Evolutionary conservation across 23 tunicate species (phyloP), one percentile per base, ranked within the genome.

Genomic region (Pegea sp.): DNA sequence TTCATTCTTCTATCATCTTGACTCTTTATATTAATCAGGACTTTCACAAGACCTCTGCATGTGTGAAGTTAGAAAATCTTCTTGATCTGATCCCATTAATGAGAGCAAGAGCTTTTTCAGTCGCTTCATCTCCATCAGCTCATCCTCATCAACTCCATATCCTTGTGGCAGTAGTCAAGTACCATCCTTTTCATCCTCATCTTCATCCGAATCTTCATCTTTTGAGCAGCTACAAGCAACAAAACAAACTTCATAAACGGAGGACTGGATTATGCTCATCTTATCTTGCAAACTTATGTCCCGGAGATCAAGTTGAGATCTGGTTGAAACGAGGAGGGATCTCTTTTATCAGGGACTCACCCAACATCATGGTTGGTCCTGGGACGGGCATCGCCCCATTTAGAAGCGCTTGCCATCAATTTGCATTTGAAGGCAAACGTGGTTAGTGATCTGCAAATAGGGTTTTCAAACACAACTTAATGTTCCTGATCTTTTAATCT

Each of bases 361-460:
- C 78, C 1, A 63, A 69, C 46, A 67, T 89, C 3, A 61, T 89
- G 81, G 57, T 89, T 2, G 98, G 98, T 11, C 98, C 98, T 16
- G 98, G 98, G 25, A 89, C 98, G 0, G 98, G 98, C 31, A 86
- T 89, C 3, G 98, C 98, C 28, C 98, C 98, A 30, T 77, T 89
- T 49, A 69, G 98, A 60, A 70, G 84, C 59, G 71, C 76, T 3
- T 72, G 71, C 5, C 86, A 84, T 55, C 76, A 84, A 56, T 30
- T 72, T 20, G 20, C 55, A 0, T 26, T 30, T 3, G 53, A 64
- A 30, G 52, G 29, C 18, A 22, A 49, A 0, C 29, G 48, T 1
- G 76, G 76, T 69, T 16, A 38, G 16, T 38, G 16, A 8, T 38
- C n/a, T n/a, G n/a, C n/a, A n/a, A n/a, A n/a, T n/a, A n/a, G n/a